Evolutionary conservation across 2,888 invertebrate genomes (phyloP).

Genomic region (Epinotia ramella): DNA sequence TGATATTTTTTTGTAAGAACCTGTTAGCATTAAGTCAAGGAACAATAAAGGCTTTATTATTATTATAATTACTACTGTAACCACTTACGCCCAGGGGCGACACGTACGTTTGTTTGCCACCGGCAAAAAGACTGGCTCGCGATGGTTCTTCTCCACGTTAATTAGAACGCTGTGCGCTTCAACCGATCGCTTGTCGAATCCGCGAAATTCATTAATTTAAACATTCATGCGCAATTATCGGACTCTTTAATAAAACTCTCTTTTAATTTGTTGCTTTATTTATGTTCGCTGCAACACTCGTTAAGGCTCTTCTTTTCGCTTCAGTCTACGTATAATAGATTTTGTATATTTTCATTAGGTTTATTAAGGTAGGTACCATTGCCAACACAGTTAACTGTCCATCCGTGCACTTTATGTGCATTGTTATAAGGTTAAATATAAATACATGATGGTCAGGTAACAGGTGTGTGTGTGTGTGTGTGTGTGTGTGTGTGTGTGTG

Average conservation of each 20-base stretch:
- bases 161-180: conserved; percentile 74
- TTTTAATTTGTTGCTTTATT: conserved; percentile 80
- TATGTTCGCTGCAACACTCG: conserved; percentile 62
- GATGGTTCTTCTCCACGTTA: conserved; percentile 66
- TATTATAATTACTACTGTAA: too few species aligned
- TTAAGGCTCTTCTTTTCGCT: conserved; percentile 50
- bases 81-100: too few species aligned
- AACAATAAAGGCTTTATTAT: too few species aligned
- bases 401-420: too few species aligned
- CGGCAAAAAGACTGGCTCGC: neutral
- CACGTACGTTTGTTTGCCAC: too few species aligned
- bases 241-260: conserved; percentile 79
- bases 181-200: conserved; percentile 63
- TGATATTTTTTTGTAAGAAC: too few species aligned
- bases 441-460: too few species aligned
- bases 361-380: neutral
- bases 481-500: too few species aligned
- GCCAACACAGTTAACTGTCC: too few species aligned
- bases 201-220: conserved; percentile 80
- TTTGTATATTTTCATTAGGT: neutral
- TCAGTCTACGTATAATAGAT: neutral
- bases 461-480: too few species aligned
- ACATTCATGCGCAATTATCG: conserved; percentile 83
- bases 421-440: too few species aligned
- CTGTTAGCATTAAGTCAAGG: too few species aligned